Percentiles rank a stretch among this genome's conserved stretches.
Conservation (phyloP, 2,113 vertebrate genomes). For the Cephalopterus ornatus region DNA sequence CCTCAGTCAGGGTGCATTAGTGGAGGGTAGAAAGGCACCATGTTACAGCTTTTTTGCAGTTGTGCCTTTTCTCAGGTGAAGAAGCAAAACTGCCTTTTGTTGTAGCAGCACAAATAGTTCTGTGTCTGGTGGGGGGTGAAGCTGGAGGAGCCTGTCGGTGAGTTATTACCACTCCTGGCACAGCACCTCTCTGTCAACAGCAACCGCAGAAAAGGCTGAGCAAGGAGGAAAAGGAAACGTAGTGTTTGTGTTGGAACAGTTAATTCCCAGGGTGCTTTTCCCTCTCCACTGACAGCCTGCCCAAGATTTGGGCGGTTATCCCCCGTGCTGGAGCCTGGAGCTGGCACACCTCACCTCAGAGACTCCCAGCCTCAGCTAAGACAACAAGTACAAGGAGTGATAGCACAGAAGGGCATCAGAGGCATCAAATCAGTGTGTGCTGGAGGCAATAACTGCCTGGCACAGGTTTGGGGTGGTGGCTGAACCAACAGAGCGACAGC, state of each 20-base stretch:
- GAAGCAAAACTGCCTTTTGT: neutral
- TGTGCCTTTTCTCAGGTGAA: neutral
- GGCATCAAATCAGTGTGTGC: neutral
- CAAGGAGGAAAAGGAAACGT: neutral
- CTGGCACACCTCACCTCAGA: neutral
- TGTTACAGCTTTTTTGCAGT: neutral
- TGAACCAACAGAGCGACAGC: neutral
- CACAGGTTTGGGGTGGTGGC: neutral
- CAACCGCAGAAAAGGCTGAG: neutral
- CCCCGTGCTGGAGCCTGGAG: neutral
- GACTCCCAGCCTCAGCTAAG: neutral
- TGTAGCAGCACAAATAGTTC: neutral
- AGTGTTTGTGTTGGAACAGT: neutral
- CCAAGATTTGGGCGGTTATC: neutral
- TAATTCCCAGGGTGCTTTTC: neutral
- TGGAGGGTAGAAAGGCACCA: neutral
- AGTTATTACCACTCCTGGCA: neutral
- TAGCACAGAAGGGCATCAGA: neutral
- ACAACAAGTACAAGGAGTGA: neutral
- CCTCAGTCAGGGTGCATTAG: neutral
- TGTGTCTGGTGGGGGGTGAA: rapidly evolving
- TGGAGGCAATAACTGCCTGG: neutral
- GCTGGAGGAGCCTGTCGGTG: neutral
- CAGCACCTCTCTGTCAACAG: neutral
- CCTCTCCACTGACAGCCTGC: neutral